Percentiles rank a stretch among this genome's conserved stretches.
Evolutionary conservation across 2,797 vertebrate genomes (phyloP).

Genomic region (Sebastolobus alascanus): DNA sequence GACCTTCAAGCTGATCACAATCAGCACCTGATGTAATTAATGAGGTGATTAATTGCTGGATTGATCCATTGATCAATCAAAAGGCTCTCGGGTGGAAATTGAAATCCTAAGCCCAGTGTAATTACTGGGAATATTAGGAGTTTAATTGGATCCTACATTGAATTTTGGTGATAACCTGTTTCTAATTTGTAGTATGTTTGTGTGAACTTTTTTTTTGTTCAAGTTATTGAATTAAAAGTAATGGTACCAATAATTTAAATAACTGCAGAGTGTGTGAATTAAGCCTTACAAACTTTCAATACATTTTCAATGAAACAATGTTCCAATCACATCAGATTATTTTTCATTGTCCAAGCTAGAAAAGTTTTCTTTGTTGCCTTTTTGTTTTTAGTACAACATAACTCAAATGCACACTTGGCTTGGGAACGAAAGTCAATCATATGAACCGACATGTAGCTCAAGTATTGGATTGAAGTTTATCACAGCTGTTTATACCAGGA

Average conservation of each 20-base stretch:
- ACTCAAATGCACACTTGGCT: neutral
- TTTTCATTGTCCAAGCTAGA: neutral
- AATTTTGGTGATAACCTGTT: slow-evolving; percentile 19
- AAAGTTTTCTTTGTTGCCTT: neutral
- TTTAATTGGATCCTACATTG: slow-evolving; percentile 46
- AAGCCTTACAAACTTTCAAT: neutral
- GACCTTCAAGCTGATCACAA: slow-evolving; percentile 64
- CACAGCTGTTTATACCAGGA: neutral
- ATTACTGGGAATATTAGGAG: slow-evolving; percentile 63
- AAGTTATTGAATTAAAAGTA: neutral
- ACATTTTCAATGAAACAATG: neutral
- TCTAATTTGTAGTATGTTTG: slow-evolving; percentile 8
- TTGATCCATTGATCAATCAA: slow-evolving; percentile 79
- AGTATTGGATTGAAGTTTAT: neutral
- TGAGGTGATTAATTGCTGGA: slow-evolving; percentile 82
- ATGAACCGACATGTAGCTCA: neutral
- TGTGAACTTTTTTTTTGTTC: neutral
- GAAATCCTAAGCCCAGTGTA: slow-evolving; percentile 38
- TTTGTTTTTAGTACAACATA: slow-evolving; percentile 1
- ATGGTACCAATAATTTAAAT: neutral
- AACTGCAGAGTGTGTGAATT: neutral
- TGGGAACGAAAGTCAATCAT: neutral
- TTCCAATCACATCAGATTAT: neutral
- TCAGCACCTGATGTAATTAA: slow-evolving; percentile 75
- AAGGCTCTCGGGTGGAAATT: slow-evolving; percentile 40